Evolutionary conservation across 2,888 invertebrate genomes (phyloP).

Genomic region (Sphaerolaimus hirsutus): DNA sequence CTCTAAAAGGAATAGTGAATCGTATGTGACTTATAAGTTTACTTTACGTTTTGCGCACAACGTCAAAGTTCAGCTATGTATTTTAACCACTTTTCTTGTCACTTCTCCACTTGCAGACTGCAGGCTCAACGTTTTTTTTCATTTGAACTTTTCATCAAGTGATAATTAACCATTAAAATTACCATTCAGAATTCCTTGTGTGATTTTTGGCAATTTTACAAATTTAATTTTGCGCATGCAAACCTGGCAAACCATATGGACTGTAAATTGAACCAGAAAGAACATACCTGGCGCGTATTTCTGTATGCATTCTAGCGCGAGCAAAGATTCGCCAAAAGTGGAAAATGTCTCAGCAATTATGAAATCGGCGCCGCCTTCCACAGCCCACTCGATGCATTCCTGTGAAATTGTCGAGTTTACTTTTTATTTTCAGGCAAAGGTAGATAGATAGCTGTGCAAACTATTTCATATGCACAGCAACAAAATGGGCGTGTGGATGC

Average conservation of each 20-base stretch:
- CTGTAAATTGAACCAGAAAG: neutral
- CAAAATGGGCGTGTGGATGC: neutral
- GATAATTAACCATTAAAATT: neutral
- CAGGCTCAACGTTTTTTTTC: too few species aligned
- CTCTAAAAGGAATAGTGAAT: too few species aligned
- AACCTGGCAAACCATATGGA: neutral
- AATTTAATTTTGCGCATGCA: neutral
- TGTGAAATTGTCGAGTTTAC: neutral
- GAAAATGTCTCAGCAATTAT: constrained; percentile 24
- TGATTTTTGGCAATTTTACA: too few species aligned
- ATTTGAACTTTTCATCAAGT: neutral
- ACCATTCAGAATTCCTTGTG: neutral
- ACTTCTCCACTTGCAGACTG: too few species aligned
- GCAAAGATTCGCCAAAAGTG: constrained; percentile 18
- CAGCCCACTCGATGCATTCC: constrained; percentile 25
- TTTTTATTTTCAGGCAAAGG: too few species aligned
- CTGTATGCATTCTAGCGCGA: constrained; percentile 21
- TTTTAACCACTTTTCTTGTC: too few species aligned
- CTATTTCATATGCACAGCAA: too few species aligned
- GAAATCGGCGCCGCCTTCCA: constrained; percentile 21
- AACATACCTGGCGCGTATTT: constrained; percentile 17
- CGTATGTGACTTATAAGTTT: too few species aligned
- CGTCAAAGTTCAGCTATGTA: too few species aligned
- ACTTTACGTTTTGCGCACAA: too few species aligned
- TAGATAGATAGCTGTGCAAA: too few species aligned